Conservation (phyloP, 2,888 invertebrate species). For the Trachelus tabidus region DNA sequence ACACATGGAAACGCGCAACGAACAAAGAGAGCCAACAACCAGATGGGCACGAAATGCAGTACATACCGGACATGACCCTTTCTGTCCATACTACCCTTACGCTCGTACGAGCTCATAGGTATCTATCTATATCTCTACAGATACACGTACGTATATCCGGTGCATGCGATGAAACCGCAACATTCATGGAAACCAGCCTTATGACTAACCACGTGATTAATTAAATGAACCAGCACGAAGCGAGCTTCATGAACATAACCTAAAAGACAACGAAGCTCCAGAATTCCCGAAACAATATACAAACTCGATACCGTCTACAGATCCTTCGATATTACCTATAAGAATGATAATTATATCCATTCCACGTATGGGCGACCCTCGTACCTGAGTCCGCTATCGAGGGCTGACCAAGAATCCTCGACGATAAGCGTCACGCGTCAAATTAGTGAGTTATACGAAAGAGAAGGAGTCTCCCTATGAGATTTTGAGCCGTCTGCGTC, state of each 20-base stretch:
- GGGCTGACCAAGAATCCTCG: background rate
- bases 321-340: background rate
- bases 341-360: background rate
- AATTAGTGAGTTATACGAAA: background rate
- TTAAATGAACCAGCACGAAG: background rate
- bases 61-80: background rate
- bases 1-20: background rate
- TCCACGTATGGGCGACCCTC: background rate
- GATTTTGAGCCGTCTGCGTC: slow-evolving; percentile 20
- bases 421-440: slow-evolving; percentile 2
- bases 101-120: background rate
- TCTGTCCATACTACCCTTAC: background rate
- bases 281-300: background rate
- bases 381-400: background rate
- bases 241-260: background rate
- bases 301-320: background rate
- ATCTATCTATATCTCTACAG: background rate
- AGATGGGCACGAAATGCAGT: background rate
- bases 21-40: background rate
- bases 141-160: too few relatives aligned
- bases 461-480: background rate
- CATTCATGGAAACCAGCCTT: background rate
- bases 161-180: background rate
- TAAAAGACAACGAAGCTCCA: background rate
- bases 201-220: background rate